Evolutionary conservation across 2,797 vertebrate genomes (phyloP).

Genomic region (Hybognathus amarus): DNA sequence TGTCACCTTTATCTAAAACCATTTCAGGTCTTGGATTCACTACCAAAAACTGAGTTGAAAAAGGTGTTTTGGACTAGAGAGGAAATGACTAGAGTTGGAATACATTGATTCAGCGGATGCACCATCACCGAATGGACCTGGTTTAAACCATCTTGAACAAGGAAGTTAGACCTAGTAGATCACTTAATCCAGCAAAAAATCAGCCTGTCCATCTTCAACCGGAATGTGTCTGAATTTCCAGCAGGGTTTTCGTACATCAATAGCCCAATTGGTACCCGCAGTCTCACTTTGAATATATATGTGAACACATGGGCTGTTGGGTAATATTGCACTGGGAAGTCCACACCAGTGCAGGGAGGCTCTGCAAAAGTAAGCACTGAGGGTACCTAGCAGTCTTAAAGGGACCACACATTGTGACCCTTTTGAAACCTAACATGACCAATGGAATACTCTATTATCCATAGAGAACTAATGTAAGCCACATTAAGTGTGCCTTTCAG

Average conservation of each 20-base stretch:
- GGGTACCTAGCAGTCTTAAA: neutral
- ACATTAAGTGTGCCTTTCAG: neutral
- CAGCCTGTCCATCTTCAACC: neutral
- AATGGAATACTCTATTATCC: neutral
- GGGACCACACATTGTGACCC: neutral
- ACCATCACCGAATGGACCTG: neutral
- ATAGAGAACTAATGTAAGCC: neutral
- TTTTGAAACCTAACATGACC: neutral
- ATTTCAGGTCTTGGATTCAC: neutral
- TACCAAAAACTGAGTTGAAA: neutral
- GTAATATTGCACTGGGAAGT: neutral
- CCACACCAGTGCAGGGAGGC: neutral
- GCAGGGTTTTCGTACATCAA: constrained; percentile 23
- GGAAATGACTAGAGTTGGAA: neutral
- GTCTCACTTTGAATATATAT: neutral
- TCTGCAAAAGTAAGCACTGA: neutral
- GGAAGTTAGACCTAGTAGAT: neutral
- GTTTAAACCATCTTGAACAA: neutral
- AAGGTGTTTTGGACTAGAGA: neutral
- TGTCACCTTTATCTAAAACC: neutral
- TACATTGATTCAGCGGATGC: neutral
- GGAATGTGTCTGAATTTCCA: neutral
- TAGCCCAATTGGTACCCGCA: neutral
- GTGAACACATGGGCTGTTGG: neutral
- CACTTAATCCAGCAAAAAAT: constrained; percentile 3